Conservation (phyloP, 2,888 invertebrate species). For the Rhingia rostrata region DNA sequence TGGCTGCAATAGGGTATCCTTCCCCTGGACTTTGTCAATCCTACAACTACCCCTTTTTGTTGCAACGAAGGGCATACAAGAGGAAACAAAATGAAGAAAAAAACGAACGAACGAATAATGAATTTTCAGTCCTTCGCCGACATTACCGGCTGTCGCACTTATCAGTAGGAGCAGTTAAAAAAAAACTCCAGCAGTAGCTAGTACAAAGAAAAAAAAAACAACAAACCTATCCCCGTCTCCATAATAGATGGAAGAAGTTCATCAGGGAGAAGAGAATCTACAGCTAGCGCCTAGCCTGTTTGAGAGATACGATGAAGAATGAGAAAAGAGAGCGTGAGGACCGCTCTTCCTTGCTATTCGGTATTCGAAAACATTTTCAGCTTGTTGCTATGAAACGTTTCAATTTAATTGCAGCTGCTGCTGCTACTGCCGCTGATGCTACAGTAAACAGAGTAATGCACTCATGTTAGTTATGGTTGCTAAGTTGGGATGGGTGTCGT, state of each 20-base stretch:
- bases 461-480: slow-evolving; percentile 24
- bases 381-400: slow-evolving; percentile 58
- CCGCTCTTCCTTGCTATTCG: slow-evolving; percentile 27
- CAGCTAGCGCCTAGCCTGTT: background rate
- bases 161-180: slow-evolving; percentile 37
- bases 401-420: slow-evolving; percentile 44
- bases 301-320: slow-evolving; percentile 21
- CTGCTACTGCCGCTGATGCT: slow-evolving; percentile 3
- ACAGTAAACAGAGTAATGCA: slow-evolving; percentile 23
- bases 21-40: slow-evolving; percentile 54
- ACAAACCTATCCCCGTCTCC: background rate
- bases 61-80: slow-evolving; percentile 22
- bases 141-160: slow-evolving; percentile 61
- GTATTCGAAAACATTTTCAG: slow-evolving; percentile 46
- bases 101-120: slow-evolving; percentile 50
- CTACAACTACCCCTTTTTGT: slow-evolving; percentile 29
- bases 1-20: slow-evolving; percentile 26
- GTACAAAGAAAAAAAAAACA: background rate
- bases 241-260: slow-evolving; percentile 26
- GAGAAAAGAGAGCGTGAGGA: slow-evolving; percentile 36
- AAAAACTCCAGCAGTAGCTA: slow-evolving; percentile 14
- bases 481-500: slow-evolving; percentile 31
- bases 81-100: slow-evolving; percentile 17
- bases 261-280: slow-evolving; percentile 17
- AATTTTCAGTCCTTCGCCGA: slow-evolving; percentile 59